phyloP scores from a whole-genome alignment of 1,140 invertebrate genomes.

The Cataglyphis hispanica region DNA sequence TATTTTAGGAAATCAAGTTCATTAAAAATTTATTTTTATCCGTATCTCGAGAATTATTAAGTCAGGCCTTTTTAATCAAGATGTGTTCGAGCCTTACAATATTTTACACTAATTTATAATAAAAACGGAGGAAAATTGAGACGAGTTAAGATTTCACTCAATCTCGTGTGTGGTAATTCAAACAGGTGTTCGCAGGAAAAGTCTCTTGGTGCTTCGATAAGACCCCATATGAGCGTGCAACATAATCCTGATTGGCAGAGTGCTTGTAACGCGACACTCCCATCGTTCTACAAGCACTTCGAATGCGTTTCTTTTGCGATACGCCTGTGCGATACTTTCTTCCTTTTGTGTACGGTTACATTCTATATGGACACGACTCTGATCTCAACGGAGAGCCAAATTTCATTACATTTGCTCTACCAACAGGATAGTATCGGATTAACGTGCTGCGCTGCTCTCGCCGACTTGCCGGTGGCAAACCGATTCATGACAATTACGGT shows the following conservation, averaged over 20 bases:
- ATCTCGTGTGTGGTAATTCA: constrained; percentile 3
- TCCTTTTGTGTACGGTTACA: not conserved
- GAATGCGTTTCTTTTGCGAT: constrained; percentile 18
- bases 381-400: constrained; percentile 49
- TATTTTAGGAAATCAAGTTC: not conserved
- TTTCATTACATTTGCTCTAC: constrained; percentile 50
- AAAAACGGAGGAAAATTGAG: not conserved
- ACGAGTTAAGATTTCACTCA: constrained; percentile 33
- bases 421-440: constrained; percentile 59
- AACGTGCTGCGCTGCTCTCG: constrained; percentile 23
- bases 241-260: constrained; percentile 78
- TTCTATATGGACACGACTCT: not conserved
- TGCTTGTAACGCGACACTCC: constrained; percentile 61
- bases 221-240: constrained; percentile 76
- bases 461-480: constrained; percentile 26
- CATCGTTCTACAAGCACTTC: constrained; percentile 1
- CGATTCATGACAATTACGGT: constrained; percentile 51
- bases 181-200: constrained; percentile 42
- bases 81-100: not conserved
- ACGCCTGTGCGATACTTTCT: not conserved
- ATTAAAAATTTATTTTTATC: not conserved
- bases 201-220: constrained; percentile 64
- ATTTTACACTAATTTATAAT: constrained; percentile 13
- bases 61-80: not conserved
- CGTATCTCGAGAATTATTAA: not conserved